phyloP scores from a whole-genome alignment of 2,797 vertebrate genomes.

The Novumbra hubbsi region DNA sequence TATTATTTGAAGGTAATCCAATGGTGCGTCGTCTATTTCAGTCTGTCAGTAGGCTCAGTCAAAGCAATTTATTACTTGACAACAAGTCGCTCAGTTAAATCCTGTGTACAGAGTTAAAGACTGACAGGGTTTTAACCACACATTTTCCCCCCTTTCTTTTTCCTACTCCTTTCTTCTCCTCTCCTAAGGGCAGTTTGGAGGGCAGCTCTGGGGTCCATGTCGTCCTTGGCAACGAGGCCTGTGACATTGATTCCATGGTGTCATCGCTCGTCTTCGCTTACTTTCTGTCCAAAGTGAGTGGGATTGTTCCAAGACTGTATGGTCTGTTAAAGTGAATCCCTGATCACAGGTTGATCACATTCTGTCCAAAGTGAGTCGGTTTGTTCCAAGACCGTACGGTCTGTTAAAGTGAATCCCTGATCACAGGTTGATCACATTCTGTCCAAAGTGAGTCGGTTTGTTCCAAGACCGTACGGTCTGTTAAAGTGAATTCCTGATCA shows the following conservation, averaged over 20 bases:
- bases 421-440: background rate
- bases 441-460: slow-evolving; percentile 40
- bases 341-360: background rate
- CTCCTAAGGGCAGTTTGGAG: slow-evolving; percentile 35
- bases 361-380: slow-evolving; percentile 43
- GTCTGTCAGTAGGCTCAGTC: background rate
- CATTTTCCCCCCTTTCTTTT: background rate
- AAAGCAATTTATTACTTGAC: background rate
- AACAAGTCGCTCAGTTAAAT: background rate
- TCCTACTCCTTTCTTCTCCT: background rate
- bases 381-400: background rate
- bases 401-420: background rate
- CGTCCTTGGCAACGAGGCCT: slow-evolving; percentile 83
- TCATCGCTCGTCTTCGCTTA: slow-evolving; percentile 79
- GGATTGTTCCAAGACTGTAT: background rate
- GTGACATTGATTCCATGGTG: slow-evolving; percentile 83
- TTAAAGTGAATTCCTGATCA: background rate
- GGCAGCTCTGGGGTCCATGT: slow-evolving; percentile 65
- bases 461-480: background rate
- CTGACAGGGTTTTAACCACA: background rate
- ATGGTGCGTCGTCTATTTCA: background rate
- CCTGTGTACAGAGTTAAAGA: background rate
- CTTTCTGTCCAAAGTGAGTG: slow-evolving; percentile 68
- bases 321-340: background rate
- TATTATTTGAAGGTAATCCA: too few relatives aligned